These are phyloP conservation scores for Dichetophora obliterata DNA, from an alignment of 2,888 invertebrate species.

Conservation along the genomic window DNA sequence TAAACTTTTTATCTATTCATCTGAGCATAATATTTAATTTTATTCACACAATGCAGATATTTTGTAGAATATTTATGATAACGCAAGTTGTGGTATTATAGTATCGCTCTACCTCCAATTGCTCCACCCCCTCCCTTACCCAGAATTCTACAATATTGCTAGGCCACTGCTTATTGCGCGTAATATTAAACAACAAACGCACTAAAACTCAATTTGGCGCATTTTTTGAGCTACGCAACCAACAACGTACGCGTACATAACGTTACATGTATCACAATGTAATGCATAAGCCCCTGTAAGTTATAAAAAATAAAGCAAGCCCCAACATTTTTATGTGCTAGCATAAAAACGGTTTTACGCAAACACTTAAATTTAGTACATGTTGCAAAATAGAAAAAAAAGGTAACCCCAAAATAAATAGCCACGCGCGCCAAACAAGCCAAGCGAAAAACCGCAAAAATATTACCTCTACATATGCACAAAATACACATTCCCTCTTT, in stretches of 20 bases:
- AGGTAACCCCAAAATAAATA: not conserved
- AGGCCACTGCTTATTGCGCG: no score
- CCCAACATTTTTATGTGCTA: not conserved
- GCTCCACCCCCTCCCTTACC: no score
- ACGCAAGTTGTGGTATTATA: no score
- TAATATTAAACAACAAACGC: no score
- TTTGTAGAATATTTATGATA: no score
- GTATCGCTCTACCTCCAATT: no score
- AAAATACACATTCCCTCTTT: not conserved
- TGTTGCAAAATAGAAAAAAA: not conserved
- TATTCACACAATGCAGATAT: no score
- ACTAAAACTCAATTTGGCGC: no score
- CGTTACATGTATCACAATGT: not conserved
- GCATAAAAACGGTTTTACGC: slow-evolving; percentile 9
- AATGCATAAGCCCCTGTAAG: not conserved
- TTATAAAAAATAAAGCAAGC: not conserved
- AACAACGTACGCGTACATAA: not conserved
- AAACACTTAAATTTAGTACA: slow-evolving; percentile 15
- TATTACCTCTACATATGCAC: not conserved
- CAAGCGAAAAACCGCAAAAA: slow-evolving; percentile 12
- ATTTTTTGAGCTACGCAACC: no score
- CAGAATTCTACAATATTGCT: no score
- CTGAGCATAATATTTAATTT: no score
- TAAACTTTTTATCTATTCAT: no score
- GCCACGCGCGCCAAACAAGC: not conserved